Percentiles rank a stretch among this genome's conserved stretches.
Conservation (phyloP, 2,797 vertebrate genomes). For the Pseudopleuronectes americanus region DNA sequence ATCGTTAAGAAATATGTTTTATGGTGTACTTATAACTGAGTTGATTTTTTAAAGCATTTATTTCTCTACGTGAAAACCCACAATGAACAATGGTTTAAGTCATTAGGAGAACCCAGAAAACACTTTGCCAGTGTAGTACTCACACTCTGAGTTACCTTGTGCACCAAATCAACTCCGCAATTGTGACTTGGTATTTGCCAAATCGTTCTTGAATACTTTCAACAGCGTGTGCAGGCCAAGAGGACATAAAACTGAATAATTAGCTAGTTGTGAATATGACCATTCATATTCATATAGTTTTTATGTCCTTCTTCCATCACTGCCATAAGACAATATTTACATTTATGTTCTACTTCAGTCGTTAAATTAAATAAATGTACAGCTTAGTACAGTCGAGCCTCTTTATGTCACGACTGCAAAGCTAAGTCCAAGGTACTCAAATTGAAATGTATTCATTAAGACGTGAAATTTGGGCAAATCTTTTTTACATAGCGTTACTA, state of each 20-base stretch:
- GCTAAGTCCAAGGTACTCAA: neutral
- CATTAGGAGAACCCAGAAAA: too few relatives aligned
- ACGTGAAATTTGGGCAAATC: neutral
- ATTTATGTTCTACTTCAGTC: slow-evolving; percentile 8
- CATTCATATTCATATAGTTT: slow-evolving; percentile 12
- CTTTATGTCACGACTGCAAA: neutral
- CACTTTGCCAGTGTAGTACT: too few relatives aligned
- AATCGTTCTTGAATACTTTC: slow-evolving; percentile 4
- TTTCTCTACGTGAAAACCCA: too few relatives aligned
- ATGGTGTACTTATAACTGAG: too few relatives aligned
- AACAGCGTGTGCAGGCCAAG: neutral
- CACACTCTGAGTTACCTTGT: too few relatives aligned
- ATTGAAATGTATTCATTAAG: neutral
- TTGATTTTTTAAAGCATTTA: too few relatives aligned
- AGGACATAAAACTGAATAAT: slow-evolving; percentile 14
- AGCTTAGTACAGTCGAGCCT: neutral
- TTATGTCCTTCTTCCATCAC: slow-evolving; percentile 6
- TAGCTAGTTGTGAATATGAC: neutral
- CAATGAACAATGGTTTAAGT: too few relatives aligned
- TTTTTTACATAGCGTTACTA: neutral
- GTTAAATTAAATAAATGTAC: slow-evolving; percentile 1
- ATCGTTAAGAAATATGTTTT: neutral
- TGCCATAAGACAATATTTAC: slow-evolving; percentile 2
- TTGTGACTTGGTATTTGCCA: slow-evolving; percentile 7
- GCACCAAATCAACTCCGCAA: neutral